Percentiles rank a stretch among this genome's conserved stretches.
Evolutionary conservation across 2,113 vertebrate species (phyloP).

Genomic region (Oophaga pumilio): DNA sequence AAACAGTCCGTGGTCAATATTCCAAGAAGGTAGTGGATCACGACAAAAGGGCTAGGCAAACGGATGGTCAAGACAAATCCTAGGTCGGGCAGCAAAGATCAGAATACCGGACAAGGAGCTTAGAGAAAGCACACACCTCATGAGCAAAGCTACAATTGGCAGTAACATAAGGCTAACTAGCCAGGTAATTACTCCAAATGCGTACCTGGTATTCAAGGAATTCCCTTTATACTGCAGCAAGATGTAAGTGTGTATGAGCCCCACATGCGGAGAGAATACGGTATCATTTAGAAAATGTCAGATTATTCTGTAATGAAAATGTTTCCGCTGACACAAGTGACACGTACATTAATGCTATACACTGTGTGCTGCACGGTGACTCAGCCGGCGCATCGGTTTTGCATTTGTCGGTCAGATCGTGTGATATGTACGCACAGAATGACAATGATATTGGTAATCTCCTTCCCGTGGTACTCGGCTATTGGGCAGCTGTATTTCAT

Average conservation of each 20-base stretch:
- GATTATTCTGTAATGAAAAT: neutral
- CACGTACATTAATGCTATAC: slow-evolving; percentile 14
- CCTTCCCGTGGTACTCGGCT: neutral
- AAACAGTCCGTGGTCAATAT: no score
- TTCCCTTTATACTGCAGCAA: neutral
- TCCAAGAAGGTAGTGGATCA: no score
- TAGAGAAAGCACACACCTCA: no score
- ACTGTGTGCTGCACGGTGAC: neutral
- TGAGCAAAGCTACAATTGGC: no score
- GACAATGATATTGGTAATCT: slow-evolving; percentile 14
- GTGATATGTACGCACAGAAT: slow-evolving; percentile 1
- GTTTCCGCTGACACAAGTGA: slow-evolving; percentile 3
- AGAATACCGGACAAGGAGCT: no score
- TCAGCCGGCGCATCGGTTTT: neutral
- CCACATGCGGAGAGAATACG: neutral
- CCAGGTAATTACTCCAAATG: no score
- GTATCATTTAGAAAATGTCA: neutral
- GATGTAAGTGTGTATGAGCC: neutral
- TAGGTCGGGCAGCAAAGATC: no score
- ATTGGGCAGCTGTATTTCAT: neutral
- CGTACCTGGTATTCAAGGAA: no score
- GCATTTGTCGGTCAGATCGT: neutral
- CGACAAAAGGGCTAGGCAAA: no score
- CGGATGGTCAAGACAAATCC: no score
- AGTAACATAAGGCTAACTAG: no score